Evolutionary conservation across 2,888 invertebrate species (phyloP), one percentile per base, ranked within the genome.

Genomic region (Hesperia comma): DNA sequence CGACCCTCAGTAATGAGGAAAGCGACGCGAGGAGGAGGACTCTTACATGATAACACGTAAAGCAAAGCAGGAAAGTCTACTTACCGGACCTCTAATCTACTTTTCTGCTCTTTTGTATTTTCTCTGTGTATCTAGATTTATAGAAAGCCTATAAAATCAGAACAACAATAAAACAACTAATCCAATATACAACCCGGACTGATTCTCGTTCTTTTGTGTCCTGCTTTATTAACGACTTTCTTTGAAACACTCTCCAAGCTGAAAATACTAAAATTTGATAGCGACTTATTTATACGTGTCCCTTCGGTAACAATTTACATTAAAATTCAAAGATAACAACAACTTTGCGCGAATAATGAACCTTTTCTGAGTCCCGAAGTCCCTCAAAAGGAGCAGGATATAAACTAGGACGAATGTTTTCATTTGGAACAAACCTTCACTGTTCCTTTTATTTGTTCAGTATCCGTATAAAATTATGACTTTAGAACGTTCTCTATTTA

Each of bases 401-500:
- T 67, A 61, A 67, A 62, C 40, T 58, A 51, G 61, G 61, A 37
- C 7, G 37, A 54, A 61, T 60, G 60, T 60, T 54, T 66, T 66
- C 67, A 67, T 61, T 61, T 46, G 61, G 56, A 56, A 67, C 56
- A 67, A 61, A 56, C 67, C 61, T 55, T 40, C 61, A 61, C 61
- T 56, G 67, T n/a, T 56, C 55, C 67, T 61, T 61, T 61, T 61
- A 61, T 67, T 67, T 61, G 61, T 67, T 60, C 67, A 61, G 49
- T 67, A 55, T 55, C 67, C 66, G 60, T 21, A 33, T 32, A n/a
- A 43, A 66, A 67, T 67, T 67, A 67, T 61, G 40, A 56, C 61
- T 67, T 56, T 55, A 67, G 61, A 61, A 56, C 26, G 60, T 19
- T 56, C 61, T 67, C 78, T 75, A 80, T 79, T 83, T 81, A 82